Base-by-base conservation (phyloP, 2,888 invertebrate species). In the Strigamia crassipes region DNA sequence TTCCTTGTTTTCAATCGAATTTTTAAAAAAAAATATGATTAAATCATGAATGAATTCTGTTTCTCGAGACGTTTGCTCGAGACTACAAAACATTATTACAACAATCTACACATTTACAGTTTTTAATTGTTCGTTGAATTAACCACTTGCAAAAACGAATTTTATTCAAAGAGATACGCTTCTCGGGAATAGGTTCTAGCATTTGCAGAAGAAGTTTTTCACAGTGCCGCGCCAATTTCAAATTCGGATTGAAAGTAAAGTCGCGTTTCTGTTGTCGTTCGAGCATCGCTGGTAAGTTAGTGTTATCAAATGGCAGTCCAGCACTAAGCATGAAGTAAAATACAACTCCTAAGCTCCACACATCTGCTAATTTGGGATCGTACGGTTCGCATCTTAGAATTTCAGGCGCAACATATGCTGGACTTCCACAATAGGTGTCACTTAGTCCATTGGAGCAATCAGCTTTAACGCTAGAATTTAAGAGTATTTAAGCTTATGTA, bases 391-490 rank as follows among this genome's bases (percentile, higher is more conserved):
- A 73, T 1, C 41, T 66, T 1, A 81, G 6, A 23, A 81, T 73
- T 66, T 81, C 81, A 34, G 81, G 81, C 4, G 81, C 81, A 15
- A 66, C 81, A 21, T 66, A 81, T 3, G 81, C 38, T 12, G 81
- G 73, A 27, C 73, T 73, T 27, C 81, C 81, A 46, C 81, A 81
- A 31, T 41, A 81, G 9, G 81, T 81, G n/a, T 46, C 31, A 42
- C 80, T 80, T 21, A 80, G 23, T 21, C 18, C 13, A 10, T 18
- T 18, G 73, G 78, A 18, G 34, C 9, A 78, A 31, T 34, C 31
- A 78, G 78, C 18, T 23, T 23, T 66, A 66, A 21, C 9, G 21
- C 73, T 73, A n/a, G 2, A 73, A 73, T 73, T 73, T 23, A 23
- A 31, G 23, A 31, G 27, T 34, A 34, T 0, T 27, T 27, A n/a